Conservation (phyloP, 2,797 vertebrate species). For the Mionectes olivaceus region DNA sequence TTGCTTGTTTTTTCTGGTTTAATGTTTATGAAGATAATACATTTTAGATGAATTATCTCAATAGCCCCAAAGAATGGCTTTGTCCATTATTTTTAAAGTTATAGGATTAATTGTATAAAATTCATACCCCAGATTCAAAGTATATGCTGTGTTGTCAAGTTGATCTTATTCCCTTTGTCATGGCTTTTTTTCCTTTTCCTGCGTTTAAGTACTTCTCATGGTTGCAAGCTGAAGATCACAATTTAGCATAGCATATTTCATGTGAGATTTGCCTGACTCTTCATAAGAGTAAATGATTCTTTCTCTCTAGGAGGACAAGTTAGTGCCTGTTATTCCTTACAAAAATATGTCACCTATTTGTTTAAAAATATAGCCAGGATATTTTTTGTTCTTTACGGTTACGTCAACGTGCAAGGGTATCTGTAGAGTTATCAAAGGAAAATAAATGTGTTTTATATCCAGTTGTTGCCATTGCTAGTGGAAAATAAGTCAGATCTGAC, state of each 20-base stretch:
- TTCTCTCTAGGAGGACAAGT: not conserved
- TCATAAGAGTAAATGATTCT: not conserved
- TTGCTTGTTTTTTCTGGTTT: conserved; percentile 17
- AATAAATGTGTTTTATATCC: not conserved
- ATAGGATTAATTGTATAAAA: not conserved
- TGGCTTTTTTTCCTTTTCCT: not conserved
- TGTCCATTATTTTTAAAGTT: conserved; percentile 14
- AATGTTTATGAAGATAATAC: not conserved
- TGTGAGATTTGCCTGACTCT: not conserved
- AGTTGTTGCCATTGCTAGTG: not conserved
- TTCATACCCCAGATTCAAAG: not conserved
- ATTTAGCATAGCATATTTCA: accelerated
- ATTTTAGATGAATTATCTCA: not conserved
- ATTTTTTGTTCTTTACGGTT: not conserved
- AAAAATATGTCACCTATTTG: not conserved
- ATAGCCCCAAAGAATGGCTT: not conserved
- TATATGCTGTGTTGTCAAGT: not conserved
- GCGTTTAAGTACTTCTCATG: not conserved
- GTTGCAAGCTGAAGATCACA: not conserved
- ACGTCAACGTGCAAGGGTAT: accelerated
- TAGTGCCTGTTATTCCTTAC: not conserved
- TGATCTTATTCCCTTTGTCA: not conserved
- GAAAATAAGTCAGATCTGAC: not conserved
- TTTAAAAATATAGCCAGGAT: not conserved
- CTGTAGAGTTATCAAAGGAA: not conserved